Percentiles rank a stretch among this genome's conserved stretches.
Evolutionary conservation across 2,888 invertebrate genomes (phyloP).

Genomic region (Dastarcus helophoroides): DNA sequence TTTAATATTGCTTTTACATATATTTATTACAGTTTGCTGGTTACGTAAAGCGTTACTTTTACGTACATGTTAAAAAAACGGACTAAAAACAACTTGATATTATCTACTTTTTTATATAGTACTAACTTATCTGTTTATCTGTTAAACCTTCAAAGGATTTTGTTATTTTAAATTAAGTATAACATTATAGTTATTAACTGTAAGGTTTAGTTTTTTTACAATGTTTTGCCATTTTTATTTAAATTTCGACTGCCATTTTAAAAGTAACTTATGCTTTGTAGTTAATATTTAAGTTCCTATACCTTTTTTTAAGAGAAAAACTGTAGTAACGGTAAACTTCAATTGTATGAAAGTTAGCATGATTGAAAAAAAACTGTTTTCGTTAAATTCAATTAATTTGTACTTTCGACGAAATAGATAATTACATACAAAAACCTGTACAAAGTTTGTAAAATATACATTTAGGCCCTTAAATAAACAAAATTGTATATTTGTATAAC

Average conservation of each 20-base stretch:
- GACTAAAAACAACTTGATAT: neutral
- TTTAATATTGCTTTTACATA: constrained; percentile 1
- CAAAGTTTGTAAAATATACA: constrained; percentile 12
- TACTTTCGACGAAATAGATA: constrained; percentile 9
- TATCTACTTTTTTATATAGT: neutral
- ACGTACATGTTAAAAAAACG: neutral
- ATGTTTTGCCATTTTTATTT: constrained; percentile 27
- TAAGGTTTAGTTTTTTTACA: constrained; percentile 22
- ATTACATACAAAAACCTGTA: constrained; percentile 13
- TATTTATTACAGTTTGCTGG: constrained; percentile 1
- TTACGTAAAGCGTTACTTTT: neutral
- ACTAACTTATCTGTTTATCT: no score
- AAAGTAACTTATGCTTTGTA: constrained; percentile 29
- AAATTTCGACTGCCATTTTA: constrained; percentile 30
- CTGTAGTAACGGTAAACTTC: constrained; percentile 12
- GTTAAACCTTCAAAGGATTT: no score
- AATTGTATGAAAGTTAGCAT: constrained; percentile 9
- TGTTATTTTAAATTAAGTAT: constrained; percentile 7
- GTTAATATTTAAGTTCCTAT: constrained; percentile 31
- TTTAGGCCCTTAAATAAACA: constrained; percentile 8
- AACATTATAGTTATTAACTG: no score
- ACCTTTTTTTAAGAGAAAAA: constrained; percentile 16
- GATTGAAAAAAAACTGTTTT: constrained; percentile 6
- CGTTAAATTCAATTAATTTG: constrained; percentile 7
- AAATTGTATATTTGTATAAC: constrained; percentile 12